phyloP scores from a whole-genome alignment of 2,113 vertebrate species.

The Dicerorhinus sumatrensis region DNA sequence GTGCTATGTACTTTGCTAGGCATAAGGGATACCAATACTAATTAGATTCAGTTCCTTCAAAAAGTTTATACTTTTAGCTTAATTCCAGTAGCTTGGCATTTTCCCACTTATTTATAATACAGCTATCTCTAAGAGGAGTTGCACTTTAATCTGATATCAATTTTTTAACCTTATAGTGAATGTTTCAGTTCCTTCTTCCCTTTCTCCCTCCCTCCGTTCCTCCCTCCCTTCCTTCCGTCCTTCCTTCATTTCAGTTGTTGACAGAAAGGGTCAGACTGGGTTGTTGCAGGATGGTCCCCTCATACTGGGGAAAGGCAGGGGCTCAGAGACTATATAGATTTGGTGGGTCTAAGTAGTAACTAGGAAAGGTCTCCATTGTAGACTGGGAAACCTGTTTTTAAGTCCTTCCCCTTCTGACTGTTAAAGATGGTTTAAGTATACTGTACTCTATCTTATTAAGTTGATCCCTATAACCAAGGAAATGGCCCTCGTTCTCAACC shows the following conservation, averaged over 20 bases:
- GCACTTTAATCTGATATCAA: not conserved
- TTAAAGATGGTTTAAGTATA: not conserved
- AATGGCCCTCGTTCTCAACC: not conserved
- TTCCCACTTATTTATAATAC: not conserved
- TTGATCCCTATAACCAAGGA: not conserved
- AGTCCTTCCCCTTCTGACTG: not conserved
- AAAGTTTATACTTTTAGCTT: not conserved
- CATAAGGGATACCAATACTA: not conserved
- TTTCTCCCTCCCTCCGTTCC: no score
- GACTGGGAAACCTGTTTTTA: not conserved
- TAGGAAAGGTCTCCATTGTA: not conserved
- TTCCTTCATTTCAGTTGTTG: not conserved
- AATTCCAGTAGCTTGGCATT: not conserved
- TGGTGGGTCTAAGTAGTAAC: not conserved
- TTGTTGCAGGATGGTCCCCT: not conserved
- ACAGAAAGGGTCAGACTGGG: not conserved
- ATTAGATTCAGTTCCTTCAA: not conserved
- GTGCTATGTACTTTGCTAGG: not conserved
- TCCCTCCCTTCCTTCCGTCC: not conserved
- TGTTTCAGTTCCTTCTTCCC: not conserved
- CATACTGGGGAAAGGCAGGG: not conserved
- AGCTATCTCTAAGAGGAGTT: not conserved
- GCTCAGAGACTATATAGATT: not conserved
- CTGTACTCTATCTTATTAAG: not conserved
- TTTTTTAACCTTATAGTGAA: not conserved